Conservation (phyloP, 2,113 vertebrate genomes). For the Oreamnos americanus region DNA sequence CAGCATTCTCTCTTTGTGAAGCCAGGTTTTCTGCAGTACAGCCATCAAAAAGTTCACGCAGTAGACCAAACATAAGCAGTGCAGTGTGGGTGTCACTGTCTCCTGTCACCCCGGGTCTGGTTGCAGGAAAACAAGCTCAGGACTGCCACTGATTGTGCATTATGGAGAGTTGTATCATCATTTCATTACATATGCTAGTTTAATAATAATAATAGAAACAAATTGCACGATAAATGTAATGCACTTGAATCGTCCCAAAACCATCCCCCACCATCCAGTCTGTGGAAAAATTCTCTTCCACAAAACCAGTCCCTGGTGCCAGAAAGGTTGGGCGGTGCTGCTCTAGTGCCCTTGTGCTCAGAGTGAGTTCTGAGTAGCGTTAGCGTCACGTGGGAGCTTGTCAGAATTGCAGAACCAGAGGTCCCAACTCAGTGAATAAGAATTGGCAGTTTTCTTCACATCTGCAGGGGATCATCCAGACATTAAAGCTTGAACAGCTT, state of each 20-base stretch:
- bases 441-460: neutral
- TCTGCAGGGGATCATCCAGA: neutral
- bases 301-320: neutral
- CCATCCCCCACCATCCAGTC: neutral
- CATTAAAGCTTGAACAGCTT: neutral
- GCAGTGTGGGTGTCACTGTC: too few relatives aligned
- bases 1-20: neutral
- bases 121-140: neutral
- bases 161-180: neutral
- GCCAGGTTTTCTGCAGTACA: neutral
- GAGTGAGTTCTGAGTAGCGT: neutral
- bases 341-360: neutral
- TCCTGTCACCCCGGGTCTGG: neutral
- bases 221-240: neutral
- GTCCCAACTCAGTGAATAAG: neutral
- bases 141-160: neutral
- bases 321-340: neutral
- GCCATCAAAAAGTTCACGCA: neutral
- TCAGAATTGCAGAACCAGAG: neutral
- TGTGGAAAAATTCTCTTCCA: neutral
- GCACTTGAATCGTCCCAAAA: neutral
- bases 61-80: neutral
- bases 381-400: neutral
- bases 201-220: neutral
- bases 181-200: neutral